Evolutionary conservation across 2,113 vertebrate species (phyloP).

Genomic region (Takifugu flavidus): DNA sequence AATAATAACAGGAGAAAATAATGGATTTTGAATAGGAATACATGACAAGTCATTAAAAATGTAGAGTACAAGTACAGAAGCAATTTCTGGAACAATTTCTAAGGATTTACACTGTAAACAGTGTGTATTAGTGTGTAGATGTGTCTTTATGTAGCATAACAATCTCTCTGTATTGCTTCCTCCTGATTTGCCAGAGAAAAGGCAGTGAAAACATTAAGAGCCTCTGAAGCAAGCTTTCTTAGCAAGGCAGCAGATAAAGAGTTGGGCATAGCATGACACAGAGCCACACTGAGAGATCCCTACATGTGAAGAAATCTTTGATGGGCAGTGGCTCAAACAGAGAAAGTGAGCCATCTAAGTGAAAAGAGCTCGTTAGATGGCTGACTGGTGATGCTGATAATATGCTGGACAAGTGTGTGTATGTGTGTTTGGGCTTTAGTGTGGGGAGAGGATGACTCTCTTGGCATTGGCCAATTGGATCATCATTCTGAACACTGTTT

Average conservation of each 20-base stretch:
- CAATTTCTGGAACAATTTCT: background rate
- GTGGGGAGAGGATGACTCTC: constrained; percentile 50
- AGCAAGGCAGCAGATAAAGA: constrained; percentile 57
- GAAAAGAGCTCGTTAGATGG: constrained; percentile 57
- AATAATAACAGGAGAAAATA: constrained; percentile 12
- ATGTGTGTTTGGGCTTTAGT: constrained; percentile 38
- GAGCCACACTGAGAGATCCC: constrained; percentile 52
- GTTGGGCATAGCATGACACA: constrained; percentile 54
- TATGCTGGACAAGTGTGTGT: constrained; percentile 38
- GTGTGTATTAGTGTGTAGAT: background rate
- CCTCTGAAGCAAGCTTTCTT: constrained; percentile 54
- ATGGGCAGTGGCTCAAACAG: constrained; percentile 64
- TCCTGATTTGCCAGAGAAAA: constrained; percentile 45
- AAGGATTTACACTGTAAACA: constrained; percentile 6
- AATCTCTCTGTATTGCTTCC: constrained; percentile 37
- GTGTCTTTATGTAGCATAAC: constrained; percentile 8
- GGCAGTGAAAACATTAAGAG: constrained; percentile 41
- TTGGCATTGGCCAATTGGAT: constrained; percentile 55
- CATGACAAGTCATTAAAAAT: background rate
- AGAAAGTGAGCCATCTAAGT: constrained; percentile 53
- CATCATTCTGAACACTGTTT: constrained; percentile 45
- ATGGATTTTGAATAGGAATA: constrained; percentile 4
- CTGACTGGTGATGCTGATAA: constrained; percentile 45
- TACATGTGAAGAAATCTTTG: constrained; percentile 63
- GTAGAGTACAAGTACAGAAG: background rate